Percentiles rank a stretch among this genome's conserved stretches.
phyloP scores from a whole-genome alignment of 1,140 invertebrate genomes.

The Panagrolaimus sp. region DNA sequence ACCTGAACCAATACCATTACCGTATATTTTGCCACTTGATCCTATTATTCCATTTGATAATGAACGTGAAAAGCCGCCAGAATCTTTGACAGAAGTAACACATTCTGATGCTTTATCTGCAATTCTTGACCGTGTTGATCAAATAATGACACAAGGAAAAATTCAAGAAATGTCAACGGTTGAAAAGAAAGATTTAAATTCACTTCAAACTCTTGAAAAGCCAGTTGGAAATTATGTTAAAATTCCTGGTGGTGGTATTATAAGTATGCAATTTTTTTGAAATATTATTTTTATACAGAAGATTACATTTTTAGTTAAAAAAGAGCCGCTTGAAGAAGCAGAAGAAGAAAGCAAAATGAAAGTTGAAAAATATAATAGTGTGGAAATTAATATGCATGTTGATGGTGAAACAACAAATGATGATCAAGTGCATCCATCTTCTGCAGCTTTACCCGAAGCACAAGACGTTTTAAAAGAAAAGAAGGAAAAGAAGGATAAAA shows the following conservation, averaged over 20 bases:
- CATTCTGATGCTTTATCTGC: neutral
- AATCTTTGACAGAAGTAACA: neutral
- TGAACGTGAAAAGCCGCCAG: neutral
- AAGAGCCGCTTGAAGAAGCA: neutral
- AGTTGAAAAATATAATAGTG: too few relatives aligned
- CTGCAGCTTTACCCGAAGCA: neutral
- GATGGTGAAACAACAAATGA: too few relatives aligned
- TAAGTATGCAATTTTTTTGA: too few relatives aligned
- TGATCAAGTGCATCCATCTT: neutral
- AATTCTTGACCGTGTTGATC: neutral
- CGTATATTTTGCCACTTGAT: neutral
- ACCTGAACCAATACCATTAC: neutral
- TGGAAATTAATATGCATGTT: too few relatives aligned
- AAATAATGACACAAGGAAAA: neutral
- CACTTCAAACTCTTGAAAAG: too few relatives aligned
- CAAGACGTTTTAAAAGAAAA: neutral
- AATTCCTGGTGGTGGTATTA: too few relatives aligned
- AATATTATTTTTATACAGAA: too few relatives aligned
- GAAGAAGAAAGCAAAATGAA: too few relatives aligned
- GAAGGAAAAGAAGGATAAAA: conserved; percentile 5
- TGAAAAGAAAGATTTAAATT: neutral
- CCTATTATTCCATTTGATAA: neutral
- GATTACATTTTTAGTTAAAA: neutral
- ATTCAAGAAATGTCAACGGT: neutral
- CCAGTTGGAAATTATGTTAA: too few relatives aligned